Base-by-base conservation (phyloP, 2,888 invertebrate species). In the Macrosoma leucophasiata region DNA sequence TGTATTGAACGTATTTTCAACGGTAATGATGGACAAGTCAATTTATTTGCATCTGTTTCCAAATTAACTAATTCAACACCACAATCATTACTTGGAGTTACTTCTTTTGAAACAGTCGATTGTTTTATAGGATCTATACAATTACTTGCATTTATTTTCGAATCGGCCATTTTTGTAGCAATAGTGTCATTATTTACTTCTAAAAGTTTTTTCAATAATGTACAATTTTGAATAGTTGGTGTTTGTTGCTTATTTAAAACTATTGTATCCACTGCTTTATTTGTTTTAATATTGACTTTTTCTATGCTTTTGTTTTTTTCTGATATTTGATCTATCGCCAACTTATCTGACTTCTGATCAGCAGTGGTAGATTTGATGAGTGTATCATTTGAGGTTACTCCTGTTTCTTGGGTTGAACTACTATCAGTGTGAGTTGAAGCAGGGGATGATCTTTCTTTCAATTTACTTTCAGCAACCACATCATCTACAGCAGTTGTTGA, bases 171-270 rank as follows among this genome's bases (percentile, higher is more conserved):
- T 46, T 46, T 58, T 29, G 62, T 68, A 42, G 59, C 59, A 33
- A 62, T 41, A 39, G 56, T 62, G 43, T 72, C 70, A 55, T 66
- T 71, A 39, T 66, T 70, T 42, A 63, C 70, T 63, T 81, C 78
- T 44, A 84, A 55, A 29, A 84, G 62, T 48, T 77, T 75, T 51
- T 84, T 84, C 29, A 84, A 52, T 35, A 84, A 58, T 33, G 77
- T 79, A 58, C 78, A 82, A 44, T 78, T 81, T 54, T 77, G 72
- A 39, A 68, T 56, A 35, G 67, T 49, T 30, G 57, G 38, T 29
- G 43, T 43, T 41, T 55, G 57, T 26, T 57, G 55, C 36, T 55
- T 62, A 37, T 41, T 41, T 27, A 30, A 31, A n/a, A n/a, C n/a
- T n/a, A n/a, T n/a, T n/a, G n/a, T n/a, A n/a, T n/a, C n/a, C n/a